phyloP scores from a whole-genome alignment of 2,888 invertebrate genomes.

The Hofmannophila pseudospretella region DNA sequence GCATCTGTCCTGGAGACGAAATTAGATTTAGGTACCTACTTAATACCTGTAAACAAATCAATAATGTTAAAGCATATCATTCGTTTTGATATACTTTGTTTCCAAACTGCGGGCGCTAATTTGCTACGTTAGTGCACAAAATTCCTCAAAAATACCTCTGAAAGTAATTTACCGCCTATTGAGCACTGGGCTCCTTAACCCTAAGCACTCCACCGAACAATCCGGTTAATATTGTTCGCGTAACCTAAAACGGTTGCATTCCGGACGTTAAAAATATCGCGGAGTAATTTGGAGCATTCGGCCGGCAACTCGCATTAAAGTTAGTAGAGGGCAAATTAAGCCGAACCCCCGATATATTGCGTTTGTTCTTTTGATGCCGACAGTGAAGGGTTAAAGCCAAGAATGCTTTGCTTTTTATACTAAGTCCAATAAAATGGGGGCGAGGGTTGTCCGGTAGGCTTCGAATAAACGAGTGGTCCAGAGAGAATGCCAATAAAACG shows the following conservation, averaged over 20 bases:
- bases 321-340: slow-evolving; percentile 72
- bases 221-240: slow-evolving; percentile 64
- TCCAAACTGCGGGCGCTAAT: no score
- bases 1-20: slow-evolving; percentile 21
- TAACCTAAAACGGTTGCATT: slow-evolving; percentile 70
- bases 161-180: slow-evolving; percentile 22
- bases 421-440: slow-evolving; percentile 59
- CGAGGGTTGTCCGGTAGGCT: slow-evolving; percentile 20
- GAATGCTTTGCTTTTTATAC: slow-evolving; percentile 77
- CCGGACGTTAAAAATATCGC: slow-evolving; percentile 74
- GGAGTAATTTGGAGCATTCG: slow-evolving; percentile 73
- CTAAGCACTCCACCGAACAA: slow-evolving; percentile 33
- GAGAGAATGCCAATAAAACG: slow-evolving; percentile 5
- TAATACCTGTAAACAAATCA: slow-evolving; percentile 1
- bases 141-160: slow-evolving; percentile 16
- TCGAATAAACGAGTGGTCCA: slow-evolving; percentile 6
- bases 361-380: slow-evolving; percentile 76
- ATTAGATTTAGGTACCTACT: slow-evolving; percentile 17
- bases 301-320: slow-evolving; percentile 65
- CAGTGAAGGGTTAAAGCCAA: slow-evolving; percentile 76
- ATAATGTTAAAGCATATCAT: no score
- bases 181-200: slow-evolving; percentile 42
- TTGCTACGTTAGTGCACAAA: slow-evolving; percentile 10
- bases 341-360: slow-evolving; percentile 73
- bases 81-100: no score